phyloP scores from a whole-genome alignment of 2,113 vertebrate species.

The Catharus bicknelli region DNA sequence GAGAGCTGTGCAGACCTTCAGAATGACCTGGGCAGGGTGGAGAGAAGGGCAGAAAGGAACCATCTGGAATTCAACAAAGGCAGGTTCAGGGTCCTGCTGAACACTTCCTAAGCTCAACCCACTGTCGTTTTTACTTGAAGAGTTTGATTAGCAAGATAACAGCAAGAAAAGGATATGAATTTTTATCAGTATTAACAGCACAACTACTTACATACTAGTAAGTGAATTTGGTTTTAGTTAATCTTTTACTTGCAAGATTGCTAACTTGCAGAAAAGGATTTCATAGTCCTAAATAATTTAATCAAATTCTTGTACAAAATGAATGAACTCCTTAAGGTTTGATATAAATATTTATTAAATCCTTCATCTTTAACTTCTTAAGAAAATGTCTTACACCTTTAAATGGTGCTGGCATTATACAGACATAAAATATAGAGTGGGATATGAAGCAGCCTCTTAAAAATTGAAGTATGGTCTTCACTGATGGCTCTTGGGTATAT shows the following conservation, averaged over 20 bases:
- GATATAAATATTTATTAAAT: conserved; percentile 1
- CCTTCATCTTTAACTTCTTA: neutral
- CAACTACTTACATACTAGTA: neutral
- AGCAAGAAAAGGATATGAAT: neutral
- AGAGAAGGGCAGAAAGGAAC: neutral
- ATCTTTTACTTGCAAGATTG: neutral
- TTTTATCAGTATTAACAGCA: neutral
- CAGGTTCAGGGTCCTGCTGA: neutral
- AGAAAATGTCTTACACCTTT: neutral
- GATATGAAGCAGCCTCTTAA: neutral
- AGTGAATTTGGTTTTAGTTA: neutral
- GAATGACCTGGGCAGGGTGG: neutral
- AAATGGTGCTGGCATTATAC: neutral
- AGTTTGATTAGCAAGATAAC: neutral
- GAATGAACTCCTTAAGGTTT: neutral
- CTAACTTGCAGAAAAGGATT: neutral
- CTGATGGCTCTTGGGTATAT: neutral
- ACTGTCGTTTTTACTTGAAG: neutral
- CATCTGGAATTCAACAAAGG: neutral
- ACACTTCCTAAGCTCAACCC: neutral
- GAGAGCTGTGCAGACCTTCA: neutral
- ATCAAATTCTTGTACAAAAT: neutral
- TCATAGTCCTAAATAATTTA: neutral
- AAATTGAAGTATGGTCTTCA: neutral
- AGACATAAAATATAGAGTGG: neutral